phyloP scores from a whole-genome alignment of 2,113 vertebrate species.

The Addax nasomaculatus region DNA sequence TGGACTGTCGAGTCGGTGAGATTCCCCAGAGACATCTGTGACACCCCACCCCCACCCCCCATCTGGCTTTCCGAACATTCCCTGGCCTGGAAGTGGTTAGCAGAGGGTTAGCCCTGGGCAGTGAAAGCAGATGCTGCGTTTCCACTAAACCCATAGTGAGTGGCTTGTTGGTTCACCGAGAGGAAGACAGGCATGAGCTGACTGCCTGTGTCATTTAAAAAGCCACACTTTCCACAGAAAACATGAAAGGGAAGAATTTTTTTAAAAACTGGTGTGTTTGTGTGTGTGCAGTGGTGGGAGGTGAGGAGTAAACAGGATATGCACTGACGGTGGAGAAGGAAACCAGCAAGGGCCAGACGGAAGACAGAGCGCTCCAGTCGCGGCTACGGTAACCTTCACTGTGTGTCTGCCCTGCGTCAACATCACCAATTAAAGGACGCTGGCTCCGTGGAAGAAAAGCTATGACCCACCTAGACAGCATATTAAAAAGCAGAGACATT shows the following conservation, averaged over 20 bases:
- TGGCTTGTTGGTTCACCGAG: neutral
- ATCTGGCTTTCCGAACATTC: neutral
- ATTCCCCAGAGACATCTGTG: neutral
- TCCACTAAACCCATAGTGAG: neutral
- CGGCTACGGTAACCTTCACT: accelerated
- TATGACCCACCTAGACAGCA: neutral
- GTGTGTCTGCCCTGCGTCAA: neutral
- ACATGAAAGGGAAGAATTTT: neutral
- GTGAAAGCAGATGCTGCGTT: neutral
- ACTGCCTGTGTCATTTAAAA: neutral
- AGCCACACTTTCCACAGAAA: neutral
- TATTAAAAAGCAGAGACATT: too few species aligned
- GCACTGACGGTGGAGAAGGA: neutral
- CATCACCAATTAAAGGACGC: neutral
- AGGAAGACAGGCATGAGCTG: neutral
- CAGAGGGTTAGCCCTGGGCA: neutral
- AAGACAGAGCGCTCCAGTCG: neutral
- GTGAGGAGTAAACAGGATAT: neutral
- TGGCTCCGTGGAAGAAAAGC: neutral
- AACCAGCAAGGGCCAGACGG: neutral
- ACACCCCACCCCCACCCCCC: neutral
- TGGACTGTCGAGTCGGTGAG: neutral
- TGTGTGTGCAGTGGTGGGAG: neutral
- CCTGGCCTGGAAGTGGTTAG: neutral
- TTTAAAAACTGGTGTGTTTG: neutral